Percentiles rank a stretch among this genome's conserved stretches.
phyloP scores from a whole-genome alignment of 2,113 vertebrate species.

The Lepidothrix coronata region DNA sequence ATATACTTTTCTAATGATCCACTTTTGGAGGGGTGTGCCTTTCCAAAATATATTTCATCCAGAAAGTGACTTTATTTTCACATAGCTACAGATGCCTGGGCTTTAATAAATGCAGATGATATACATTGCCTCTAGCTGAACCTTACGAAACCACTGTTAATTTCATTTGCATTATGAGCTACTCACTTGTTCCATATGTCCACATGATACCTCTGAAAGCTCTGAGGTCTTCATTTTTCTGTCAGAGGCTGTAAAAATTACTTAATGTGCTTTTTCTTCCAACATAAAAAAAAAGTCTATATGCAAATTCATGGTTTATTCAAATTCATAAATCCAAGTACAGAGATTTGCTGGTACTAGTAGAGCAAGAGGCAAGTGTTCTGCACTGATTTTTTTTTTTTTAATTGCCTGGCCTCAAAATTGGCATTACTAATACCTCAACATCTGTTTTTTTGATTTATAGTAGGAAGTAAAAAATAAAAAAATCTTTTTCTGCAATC shows the following conservation, averaged over 20 bases:
- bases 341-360: not conserved
- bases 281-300: not conserved
- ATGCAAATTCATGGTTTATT: conserved; percentile 25
- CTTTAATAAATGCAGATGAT: not conserved
- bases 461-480: not conserved
- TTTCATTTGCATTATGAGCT: conserved; percentile 35
- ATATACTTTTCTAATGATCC: not conserved
- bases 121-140: not conserved
- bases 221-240: conserved; percentile 43
- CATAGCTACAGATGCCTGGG: not conserved
- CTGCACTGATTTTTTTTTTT: not conserved
- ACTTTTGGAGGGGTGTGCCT: not conserved
- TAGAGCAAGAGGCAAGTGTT: not conserved
- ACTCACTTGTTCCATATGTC: conserved; percentile 27
- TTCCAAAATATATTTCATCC: not conserved
- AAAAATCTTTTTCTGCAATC: not conserved
- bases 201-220: not conserved
- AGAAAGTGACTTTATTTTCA: not conserved
- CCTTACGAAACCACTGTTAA: not conserved
- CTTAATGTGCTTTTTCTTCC: not conserved
- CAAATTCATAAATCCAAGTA: not conserved
- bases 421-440: not conserved
- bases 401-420: not conserved
- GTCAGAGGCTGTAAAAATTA: conserved; percentile 27
- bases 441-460: not conserved